Percentiles rank a stretch among this genome's conserved stretches.
Evolutionary conservation across 2,797 vertebrate genomes (phyloP).

Genomic region (Selene dorsalis): DNA sequence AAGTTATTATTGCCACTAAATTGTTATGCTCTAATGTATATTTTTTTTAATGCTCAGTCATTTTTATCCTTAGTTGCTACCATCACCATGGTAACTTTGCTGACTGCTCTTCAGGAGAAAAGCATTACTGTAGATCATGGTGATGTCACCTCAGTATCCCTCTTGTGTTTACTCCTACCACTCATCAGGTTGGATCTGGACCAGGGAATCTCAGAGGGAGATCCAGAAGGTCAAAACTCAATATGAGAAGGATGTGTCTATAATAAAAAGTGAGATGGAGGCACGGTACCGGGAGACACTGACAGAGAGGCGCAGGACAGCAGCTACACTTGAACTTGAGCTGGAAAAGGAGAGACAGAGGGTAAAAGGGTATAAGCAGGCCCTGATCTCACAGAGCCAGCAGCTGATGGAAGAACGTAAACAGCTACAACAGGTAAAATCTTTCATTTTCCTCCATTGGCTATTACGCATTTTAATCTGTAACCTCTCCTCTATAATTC

Average conservation of each 20-base stretch:
- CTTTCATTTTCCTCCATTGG: not conserved
- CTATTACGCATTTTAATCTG: not conserved
- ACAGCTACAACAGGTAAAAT: conserved; percentile 85
- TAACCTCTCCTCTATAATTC: not conserved
- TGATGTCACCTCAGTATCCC: not conserved
- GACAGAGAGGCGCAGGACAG: conserved; percentile 86
- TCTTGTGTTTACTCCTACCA: not conserved
- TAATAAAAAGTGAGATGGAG: conserved; percentile 88
- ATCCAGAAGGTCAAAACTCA: conserved; percentile 87
- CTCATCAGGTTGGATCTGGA: conserved; percentile 96
- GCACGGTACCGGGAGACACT: conserved; percentile 88
- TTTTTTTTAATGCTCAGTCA: not conserved
- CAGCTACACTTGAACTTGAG: conserved; percentile 90
- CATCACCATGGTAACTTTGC: not conserved
- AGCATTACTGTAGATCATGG: not conserved
- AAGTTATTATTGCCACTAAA: not conserved
- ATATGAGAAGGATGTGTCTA: conserved; percentile 82
- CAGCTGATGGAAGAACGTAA: conserved; percentile 90
- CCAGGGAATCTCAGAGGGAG: conserved; percentile 92
- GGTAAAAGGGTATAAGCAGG: conserved; percentile 90
- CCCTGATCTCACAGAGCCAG: conserved; percentile 91
- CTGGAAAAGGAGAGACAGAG: conserved; percentile 93
- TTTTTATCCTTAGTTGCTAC: not conserved
- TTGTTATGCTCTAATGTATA: not conserved
- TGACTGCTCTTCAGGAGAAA: not conserved